Conservation (phyloP, 2,888 invertebrate genomes). For the Hymenopus coronatus region DNA sequence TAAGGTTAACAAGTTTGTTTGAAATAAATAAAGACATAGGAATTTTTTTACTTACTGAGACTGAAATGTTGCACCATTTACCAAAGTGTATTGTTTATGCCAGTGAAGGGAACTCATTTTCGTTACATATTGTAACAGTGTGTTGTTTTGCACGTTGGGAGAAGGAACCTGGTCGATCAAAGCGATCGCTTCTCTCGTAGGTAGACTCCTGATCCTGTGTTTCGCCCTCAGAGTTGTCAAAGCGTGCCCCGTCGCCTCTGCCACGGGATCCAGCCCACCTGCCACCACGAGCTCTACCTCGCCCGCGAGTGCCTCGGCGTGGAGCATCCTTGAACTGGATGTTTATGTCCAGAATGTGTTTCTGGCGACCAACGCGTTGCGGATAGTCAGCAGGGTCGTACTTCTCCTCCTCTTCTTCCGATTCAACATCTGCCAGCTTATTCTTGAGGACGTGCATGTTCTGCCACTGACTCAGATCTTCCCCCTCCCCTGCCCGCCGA, state of each 20-base stretch:
- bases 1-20: neutral
- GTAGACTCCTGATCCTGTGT: neutral
- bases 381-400: slow-evolving; percentile 35
- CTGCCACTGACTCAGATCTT: slow-evolving; percentile 50
- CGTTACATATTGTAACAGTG: neutral
- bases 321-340: slow-evolving; percentile 46
- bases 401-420: slow-evolving; percentile 38
- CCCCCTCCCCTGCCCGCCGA: slow-evolving; percentile 53
- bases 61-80: neutral
- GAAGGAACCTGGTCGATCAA: neutral
- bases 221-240: neutral
- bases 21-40: neutral
- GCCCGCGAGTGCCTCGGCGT: slow-evolving; percentile 40
- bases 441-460: slow-evolving; percentile 42
- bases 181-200: neutral
- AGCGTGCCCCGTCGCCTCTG: neutral
- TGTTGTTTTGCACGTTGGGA: neutral
- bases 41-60: neutral
- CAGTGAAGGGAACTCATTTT: neutral
- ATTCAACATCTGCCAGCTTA: slow-evolving; percentile 44
- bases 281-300: slow-evolving; percentile 39
- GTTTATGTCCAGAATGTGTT: slow-evolving; percentile 45
- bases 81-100: neutral
- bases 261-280: neutral
- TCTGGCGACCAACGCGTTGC: slow-evolving; percentile 43